Evolutionary conservation across 1,140 invertebrate species (phyloP).

Genomic region (Lepidurus arcticus): DNA sequence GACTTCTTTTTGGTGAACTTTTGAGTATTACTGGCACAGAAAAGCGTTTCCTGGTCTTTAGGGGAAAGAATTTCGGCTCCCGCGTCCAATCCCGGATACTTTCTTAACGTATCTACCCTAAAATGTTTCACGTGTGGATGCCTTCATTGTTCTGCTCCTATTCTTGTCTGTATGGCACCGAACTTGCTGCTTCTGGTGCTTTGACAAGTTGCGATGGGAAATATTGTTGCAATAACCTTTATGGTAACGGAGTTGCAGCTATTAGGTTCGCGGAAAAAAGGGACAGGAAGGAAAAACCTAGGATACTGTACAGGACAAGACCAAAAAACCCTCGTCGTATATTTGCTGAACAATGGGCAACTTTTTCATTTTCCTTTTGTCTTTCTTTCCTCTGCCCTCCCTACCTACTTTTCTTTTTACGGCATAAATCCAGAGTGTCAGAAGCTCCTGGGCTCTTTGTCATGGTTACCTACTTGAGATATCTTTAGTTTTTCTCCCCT

Average conservation of each 20-base stretch:
- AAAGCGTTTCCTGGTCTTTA: background rate
- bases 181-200: background rate
- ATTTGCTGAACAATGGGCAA: too few species aligned
- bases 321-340: too few species aligned
- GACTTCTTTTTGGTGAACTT: too few species aligned
- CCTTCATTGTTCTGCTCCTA: background rate
- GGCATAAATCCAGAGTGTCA: slow-evolving; percentile 13
- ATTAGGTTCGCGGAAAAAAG: background rate
- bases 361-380: too few species aligned
- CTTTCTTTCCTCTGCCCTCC: too few species aligned
- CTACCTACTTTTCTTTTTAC: background rate
- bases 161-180: background rate
- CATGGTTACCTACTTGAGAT: slow-evolving; percentile 15
- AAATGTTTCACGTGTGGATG: slow-evolving; percentile 5
- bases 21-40: background rate
- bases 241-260: slow-evolving; percentile 14
- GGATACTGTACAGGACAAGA: too few species aligned
- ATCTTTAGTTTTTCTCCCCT: background rate
- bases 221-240: slow-evolving; percentile 11
- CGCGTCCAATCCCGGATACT: background rate
- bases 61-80: background rate
- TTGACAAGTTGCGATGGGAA: slow-evolving; percentile 2
- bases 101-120: background rate
- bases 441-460: slow-evolving; percentile 5
- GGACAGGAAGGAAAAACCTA: background rate